Evolutionary conservation across 2,113 vertebrate genomes (phyloP), one percentile per base, ranked within the genome.

Genomic region (Anoura caudifer): DNA sequence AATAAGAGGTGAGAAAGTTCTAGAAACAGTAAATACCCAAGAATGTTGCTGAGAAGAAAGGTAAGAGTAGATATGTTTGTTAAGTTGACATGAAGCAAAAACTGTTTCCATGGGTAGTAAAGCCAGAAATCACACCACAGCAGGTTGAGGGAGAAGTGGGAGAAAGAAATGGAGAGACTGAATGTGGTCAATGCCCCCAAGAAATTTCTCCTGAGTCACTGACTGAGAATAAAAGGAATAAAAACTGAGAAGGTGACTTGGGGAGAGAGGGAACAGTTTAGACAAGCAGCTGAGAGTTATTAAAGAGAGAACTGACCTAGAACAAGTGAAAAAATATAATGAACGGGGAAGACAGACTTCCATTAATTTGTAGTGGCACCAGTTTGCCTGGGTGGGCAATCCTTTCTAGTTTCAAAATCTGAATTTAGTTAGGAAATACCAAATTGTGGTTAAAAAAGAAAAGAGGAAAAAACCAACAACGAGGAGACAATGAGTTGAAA

Each of bases 391-490:
- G n/a, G 36, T 63, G 73, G 91, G 36, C 77, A 86, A 63, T 94
- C 86, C 73, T 91, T 54, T 85, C 91, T 89, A 73, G 77, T 50
- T 77, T 83, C 79, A 79, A 24, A 77, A 86, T 86, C 93, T 94
- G 91, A 67, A 41, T 16, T 87, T 36, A 36, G 70, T 83, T 96
- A 82, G 73, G 95, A 94, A 96, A 97, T 69, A 81, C 20, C 65
- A 77, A 86, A 61, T 75, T 96, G 89, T 52, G 96, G 97, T 87
- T 90, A 36, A 67, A 86, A 80, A 86, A 85, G n/a, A 85, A 79
- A 80, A 69, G 36, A 26, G 70, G 63, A 26, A 54, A 36, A 90
- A 56, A 52, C 15, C 63, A 52, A 41, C 83, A 52, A 59, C 14
- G 70, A 90, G 54, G 41, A 96, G 50, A 96, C 96, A 97, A 94